Conservation (phyloP, 2,797 vertebrate species). For the Nyctalus aviator region DNA sequence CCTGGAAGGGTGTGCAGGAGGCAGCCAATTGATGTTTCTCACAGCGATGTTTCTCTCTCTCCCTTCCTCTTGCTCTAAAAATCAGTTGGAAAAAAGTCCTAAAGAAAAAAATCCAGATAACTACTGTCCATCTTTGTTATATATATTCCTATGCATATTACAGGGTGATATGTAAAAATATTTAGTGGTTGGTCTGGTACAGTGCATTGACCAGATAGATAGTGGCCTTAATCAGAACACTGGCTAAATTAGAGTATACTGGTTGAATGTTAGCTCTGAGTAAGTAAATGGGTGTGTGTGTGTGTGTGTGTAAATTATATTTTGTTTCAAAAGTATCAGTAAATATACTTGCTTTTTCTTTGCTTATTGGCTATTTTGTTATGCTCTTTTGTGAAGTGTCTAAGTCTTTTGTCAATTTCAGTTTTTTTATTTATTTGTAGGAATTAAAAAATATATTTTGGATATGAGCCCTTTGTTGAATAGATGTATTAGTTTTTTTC, state of each 20-base stretch:
- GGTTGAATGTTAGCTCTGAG: not conserved
- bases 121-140: not conserved
- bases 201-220: not conserved
- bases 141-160: not conserved
- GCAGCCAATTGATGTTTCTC: too few relatives aligned
- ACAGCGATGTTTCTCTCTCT: too few relatives aligned
- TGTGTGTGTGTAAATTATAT: not conserved
- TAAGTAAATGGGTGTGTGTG: not conserved
- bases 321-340: not conserved
- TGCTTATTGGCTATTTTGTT: not conserved
- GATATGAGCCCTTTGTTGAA: not conserved
- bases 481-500: not conserved
- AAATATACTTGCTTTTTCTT: not conserved
- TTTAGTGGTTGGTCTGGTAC: not conserved
- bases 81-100: too few relatives aligned
- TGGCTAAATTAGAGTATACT: not conserved
- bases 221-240: not conserved
- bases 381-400: not conserved
- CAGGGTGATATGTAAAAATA: not conserved
- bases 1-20: too few relatives aligned
- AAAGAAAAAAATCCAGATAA: not conserved
- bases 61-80: too few relatives aligned
- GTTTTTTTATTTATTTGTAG: not conserved
- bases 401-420: slow-evolving; percentile 13
- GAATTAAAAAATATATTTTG: slow-evolving; percentile 13